phyloP scores from a whole-genome alignment of 1,140 invertebrate species.

The Camponotus floridanus region DNA sequence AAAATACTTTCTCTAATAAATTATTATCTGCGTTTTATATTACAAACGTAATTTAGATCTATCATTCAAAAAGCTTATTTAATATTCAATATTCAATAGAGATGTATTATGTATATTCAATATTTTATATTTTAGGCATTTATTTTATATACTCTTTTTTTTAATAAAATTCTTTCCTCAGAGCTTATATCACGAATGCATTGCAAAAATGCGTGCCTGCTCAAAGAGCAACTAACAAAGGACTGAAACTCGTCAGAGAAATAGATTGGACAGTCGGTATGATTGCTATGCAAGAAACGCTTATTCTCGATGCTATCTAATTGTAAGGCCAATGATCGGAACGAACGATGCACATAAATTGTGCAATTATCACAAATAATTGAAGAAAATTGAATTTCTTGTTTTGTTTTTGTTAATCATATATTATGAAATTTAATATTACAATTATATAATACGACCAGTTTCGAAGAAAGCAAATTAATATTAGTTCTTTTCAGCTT shows the following conservation, averaged over 20 bases:
- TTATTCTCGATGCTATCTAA: conserved; percentile 63
- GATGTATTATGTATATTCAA: too few species aligned
- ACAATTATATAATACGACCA: background rate
- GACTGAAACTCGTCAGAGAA: conserved; percentile 24
- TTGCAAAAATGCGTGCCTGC: conserved; percentile 29
- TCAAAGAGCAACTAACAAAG: conserved; percentile 18
- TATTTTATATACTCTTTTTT: background rate
- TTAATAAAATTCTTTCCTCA: conserved; percentile 36
- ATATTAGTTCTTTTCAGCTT: background rate
- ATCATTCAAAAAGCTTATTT: background rate
- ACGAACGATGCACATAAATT: conserved; percentile 61
- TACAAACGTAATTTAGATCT: background rate
- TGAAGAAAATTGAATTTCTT: background rate
- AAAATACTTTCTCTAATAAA: background rate
- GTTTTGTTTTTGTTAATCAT: background rate
- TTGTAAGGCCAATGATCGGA: conserved; percentile 43
- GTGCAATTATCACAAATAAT: background rate
- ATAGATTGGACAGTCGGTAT: conserved; percentile 60
- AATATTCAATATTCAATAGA: background rate
- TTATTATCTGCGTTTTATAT: background rate
- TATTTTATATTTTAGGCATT: too few species aligned
- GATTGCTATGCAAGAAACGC: conserved; percentile 63
- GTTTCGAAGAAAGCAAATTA: background rate
- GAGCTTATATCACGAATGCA: conserved; percentile 39
- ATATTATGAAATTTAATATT: background rate